These are phyloP conservation scores for Dichetophora obliterata DNA, from an alignment of 2,888 invertebrate genomes.

Conservation along the genomic window DNA sequence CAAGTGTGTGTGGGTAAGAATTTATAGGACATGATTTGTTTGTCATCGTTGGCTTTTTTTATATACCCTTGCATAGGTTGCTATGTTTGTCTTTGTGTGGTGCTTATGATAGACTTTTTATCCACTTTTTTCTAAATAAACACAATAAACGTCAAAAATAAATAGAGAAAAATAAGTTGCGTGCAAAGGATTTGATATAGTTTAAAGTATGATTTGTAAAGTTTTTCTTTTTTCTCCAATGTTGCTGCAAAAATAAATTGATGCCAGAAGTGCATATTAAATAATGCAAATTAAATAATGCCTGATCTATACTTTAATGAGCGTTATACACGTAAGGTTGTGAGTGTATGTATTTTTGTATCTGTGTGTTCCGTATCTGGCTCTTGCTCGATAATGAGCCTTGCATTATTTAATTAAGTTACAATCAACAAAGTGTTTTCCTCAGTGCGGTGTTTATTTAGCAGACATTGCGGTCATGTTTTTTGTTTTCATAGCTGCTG, in stretches of 20 bases:
- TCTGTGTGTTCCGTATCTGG: neutral
- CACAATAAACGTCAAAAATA: neutral
- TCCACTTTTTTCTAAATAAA: neutral
- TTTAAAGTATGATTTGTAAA: too few species aligned
- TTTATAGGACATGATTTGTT: neutral
- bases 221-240: too few species aligned
- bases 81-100: too few species aligned
- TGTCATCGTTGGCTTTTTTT: too few species aligned
- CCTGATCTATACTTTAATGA: neutral
- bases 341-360: neutral
- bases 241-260: too few species aligned
- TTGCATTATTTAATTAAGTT: constrained; percentile 33
- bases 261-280: too few species aligned
- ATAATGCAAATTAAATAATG: too few species aligned
- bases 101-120: neutral
- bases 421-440: constrained; percentile 25
- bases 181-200: constrained; percentile 6
- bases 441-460: constrained; percentile 21
- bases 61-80: too few species aligned
- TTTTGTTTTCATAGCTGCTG: neutral
- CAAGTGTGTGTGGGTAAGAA: neutral
- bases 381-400: constrained; percentile 1
- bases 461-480: constrained; percentile 19
- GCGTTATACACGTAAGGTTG: neutral
- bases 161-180: neutral